Evolutionary conservation across 2,113 vertebrate species (phyloP), one percentile per base, ranked within the genome.

Genomic region (Puffinus mauretanicus): DNA sequence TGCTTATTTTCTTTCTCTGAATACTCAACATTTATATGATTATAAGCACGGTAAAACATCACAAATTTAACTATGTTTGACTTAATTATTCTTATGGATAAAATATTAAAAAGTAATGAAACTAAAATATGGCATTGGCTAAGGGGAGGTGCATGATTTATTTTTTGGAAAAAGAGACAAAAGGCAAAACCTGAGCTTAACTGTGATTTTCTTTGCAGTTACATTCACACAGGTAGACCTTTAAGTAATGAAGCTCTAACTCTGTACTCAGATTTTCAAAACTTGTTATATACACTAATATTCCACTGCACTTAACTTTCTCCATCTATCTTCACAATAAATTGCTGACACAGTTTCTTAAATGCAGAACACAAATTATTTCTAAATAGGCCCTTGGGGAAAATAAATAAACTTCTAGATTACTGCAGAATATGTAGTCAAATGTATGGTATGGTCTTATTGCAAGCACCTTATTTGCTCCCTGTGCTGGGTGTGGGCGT

Each of bases 401-500:
- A 93, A 88, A 70, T 16, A 52, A 51, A 52, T 30, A 51, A 54
- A 30, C 20, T 15, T 57, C 27, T 8, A 82, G 11, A 40, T 78
- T 62, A 30, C 18, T 52, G 22, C 10, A 70, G 36, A 66, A 66
- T 36, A 26, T 16, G 6, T 34, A 69, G 29, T 40, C 11, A 51
- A 73, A 73, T 40, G 6, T 36, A 49, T 6, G 10, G 11, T 44
- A 11, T 6, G 77, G 13, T 14, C 13, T 6, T 82, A 44, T 36
- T 55, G 24, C 16, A 82, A 73, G 17, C 21, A 69, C 13, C 8
- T 30, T 71, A 25, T n/a, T 62, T 93, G 10, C 13, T 62, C 13
- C 29, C 6, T 49, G 2, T 83, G 2, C 5, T 42, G 24, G 1
- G 3, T 54, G 18, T 42, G 21, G 6, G 7, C 42, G 5, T 1